These are phyloP conservation scores for Podargus strigoides DNA, from an alignment of 2,797 vertebrate species.

Conservation along the genomic window DNA sequence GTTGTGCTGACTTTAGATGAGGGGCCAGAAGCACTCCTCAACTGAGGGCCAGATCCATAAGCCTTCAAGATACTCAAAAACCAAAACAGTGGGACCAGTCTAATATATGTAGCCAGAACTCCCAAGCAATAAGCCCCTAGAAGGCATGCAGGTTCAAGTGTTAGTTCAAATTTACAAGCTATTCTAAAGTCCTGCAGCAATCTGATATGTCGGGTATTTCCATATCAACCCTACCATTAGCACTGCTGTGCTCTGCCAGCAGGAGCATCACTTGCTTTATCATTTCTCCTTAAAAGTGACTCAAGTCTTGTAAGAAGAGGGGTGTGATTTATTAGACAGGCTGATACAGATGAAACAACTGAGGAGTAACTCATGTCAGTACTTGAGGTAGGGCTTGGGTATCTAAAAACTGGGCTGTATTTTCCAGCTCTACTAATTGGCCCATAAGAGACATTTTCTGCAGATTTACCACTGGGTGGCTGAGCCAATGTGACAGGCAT, in stretches of 20 bases:
- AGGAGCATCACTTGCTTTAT: not conserved
- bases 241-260: rapidly evolving
- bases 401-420: not conserved
- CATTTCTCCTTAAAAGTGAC: not conserved
- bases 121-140: not conserved
- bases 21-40: not conserved
- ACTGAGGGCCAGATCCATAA: not conserved
- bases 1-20: not conserved
- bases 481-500: not conserved
- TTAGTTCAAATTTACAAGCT: not conserved
- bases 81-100: not conserved
- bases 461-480: not conserved
- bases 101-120: not conserved
- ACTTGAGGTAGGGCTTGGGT: not conserved
- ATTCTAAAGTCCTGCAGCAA: not conserved
- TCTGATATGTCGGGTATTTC: not conserved
- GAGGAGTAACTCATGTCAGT: not conserved
- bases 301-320: not conserved
- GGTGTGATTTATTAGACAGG: not conserved
- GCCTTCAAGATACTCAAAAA: rapidly evolving
- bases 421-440: not conserved
- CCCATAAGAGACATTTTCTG: not conserved
- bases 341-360: not conserved
- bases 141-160: not conserved
- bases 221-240: not conserved